phyloP scores from a whole-genome alignment of 2,797 vertebrate species.

The Neostethus bicornis region DNA sequence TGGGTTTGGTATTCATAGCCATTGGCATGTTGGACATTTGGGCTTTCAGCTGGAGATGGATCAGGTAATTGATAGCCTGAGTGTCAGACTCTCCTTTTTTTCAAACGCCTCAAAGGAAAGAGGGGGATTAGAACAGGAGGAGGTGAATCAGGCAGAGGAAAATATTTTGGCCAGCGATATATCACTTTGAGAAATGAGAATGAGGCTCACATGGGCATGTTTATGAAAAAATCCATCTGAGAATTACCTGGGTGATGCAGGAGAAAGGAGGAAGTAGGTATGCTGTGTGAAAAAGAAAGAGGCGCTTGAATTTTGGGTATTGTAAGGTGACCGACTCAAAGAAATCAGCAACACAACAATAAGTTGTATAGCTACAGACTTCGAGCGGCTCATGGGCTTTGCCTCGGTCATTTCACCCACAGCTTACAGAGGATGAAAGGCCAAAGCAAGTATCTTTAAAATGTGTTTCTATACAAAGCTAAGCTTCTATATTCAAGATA shows the following conservation, averaged over 20 bases:
- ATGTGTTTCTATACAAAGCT: background rate
- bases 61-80: constrained; percentile 67
- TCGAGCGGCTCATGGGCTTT: constrained; percentile 6
- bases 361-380: constrained; percentile 9
- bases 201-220: constrained; percentile 51
- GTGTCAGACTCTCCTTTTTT: constrained; percentile 57
- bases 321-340: constrained; percentile 25
- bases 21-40: constrained; percentile 22
- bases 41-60: constrained; percentile 23
- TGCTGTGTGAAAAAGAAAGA: constrained; percentile 34
- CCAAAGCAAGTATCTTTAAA: constrained; percentile 9
- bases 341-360: constrained; percentile 17
- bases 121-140: constrained; percentile 44
- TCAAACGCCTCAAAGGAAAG: constrained; percentile 33
- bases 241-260: constrained; percentile 26
- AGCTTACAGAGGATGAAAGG: constrained; percentile 5
- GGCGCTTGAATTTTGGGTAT: constrained; percentile 23
- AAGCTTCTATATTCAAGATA: constrained; percentile 34
- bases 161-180: constrained; percentile 37
- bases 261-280: constrained; percentile 36
- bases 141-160: constrained; percentile 34
- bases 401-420: constrained; percentile 9
- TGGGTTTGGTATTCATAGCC: constrained; percentile 45
- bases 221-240: constrained; percentile 58
- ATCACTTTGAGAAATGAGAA: constrained; percentile 39